phyloP scores from a whole-genome alignment of 2,113 vertebrate genomes.

The Rhabdornis inornatus region DNA sequence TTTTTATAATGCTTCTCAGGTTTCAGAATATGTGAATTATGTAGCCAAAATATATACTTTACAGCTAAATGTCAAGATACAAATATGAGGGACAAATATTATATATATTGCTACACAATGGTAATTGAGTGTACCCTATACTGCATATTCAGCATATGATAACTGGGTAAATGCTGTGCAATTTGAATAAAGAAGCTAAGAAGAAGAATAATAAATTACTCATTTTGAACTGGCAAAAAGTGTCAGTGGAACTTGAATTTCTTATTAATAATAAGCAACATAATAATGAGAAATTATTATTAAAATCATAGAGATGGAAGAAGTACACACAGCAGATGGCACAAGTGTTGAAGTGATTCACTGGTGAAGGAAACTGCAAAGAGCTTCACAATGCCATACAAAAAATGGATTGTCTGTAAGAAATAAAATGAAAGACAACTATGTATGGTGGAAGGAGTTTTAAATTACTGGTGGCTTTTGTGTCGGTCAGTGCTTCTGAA shows the following conservation, averaged over 20 bases:
- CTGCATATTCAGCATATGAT: background rate
- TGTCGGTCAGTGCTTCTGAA: background rate
- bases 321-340: background rate
- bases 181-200: background rate
- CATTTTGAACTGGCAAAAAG: background rate
- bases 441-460: background rate
- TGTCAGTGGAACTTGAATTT: background rate
- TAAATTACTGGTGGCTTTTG: background rate
- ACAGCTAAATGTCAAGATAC: background rate
- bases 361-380: background rate
- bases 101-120: background rate
- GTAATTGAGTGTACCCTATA: background rate
- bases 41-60: background rate
- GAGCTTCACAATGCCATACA: background rate
- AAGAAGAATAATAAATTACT: fast-evolving
- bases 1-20: background rate
- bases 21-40: background rate
- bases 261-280: background rate
- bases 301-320: background rate
- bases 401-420: background rate
- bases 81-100: background rate
- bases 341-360: background rate
- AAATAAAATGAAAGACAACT: background rate
- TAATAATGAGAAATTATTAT: background rate
- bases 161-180: background rate